Percentiles rank a stretch among this genome's conserved stretches.
phyloP scores from a whole-genome alignment of 1,140 invertebrate species.

The Temnothorax longispinosus region DNA sequence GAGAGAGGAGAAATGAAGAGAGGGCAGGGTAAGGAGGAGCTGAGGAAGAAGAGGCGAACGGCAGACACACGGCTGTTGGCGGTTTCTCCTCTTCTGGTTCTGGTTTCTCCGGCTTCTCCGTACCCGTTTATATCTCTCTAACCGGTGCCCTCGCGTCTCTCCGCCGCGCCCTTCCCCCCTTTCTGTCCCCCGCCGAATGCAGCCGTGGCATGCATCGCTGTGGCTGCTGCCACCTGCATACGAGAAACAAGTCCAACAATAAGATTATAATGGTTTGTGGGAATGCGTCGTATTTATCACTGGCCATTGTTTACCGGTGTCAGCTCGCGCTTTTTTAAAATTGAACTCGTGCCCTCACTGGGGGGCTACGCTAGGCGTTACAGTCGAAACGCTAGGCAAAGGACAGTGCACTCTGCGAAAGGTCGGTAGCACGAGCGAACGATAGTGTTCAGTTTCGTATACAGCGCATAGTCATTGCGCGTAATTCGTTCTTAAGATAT shows the following conservation, averaged over 20 bases:
- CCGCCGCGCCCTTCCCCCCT: constrained; percentile 34
- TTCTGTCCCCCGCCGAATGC: constrained; percentile 25
- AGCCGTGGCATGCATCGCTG: constrained; percentile 49
- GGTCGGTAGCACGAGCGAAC: background rate
- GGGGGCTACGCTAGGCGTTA: background rate
- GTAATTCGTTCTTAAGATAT: background rate
- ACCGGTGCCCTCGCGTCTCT: constrained; percentile 65
- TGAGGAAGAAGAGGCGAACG: constrained; percentile 30
- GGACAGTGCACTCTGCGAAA: background rate
- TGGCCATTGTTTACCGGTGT: constrained; percentile 82
- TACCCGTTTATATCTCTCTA: constrained; percentile 84
- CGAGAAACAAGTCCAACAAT: constrained; percentile 83
- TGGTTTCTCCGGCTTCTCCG: constrained; percentile 79
- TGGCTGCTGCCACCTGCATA: constrained; percentile 80
- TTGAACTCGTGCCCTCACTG: constrained; percentile 54
- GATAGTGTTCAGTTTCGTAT: background rate
- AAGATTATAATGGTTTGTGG: constrained; percentile 84
- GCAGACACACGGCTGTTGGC: constrained; percentile 58
- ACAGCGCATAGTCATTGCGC: background rate
- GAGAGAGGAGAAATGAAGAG: background rate
- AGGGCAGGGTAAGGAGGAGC: constrained; percentile 23
- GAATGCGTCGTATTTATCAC: constrained; percentile 84
- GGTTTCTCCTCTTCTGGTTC: constrained; percentile 69
- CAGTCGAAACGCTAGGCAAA: background rate
- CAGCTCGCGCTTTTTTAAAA: constrained; percentile 80